Conservation (phyloP, 2,113 vertebrate species). For the Pagrus major region DNA sequence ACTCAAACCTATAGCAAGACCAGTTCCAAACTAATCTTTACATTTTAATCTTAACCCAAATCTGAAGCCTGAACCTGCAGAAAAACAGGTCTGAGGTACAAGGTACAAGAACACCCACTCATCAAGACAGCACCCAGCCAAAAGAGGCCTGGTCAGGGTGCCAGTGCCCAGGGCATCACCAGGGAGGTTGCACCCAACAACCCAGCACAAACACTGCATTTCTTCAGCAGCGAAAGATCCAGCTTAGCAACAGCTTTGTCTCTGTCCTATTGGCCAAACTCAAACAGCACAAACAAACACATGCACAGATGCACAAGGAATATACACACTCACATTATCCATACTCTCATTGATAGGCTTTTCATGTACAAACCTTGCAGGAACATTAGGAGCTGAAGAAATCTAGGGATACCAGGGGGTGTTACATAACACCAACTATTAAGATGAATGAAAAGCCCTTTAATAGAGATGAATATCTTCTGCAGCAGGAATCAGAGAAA, state of each 20-base stretch:
- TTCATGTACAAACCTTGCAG: constrained; percentile 87
- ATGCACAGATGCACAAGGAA: constrained; percentile 28
- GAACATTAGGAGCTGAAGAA: constrained; percentile 82
- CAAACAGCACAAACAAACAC: constrained; percentile 78
- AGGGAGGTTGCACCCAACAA: constrained; percentile 75
- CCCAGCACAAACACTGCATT: constrained; percentile 87
- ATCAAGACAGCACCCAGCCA: constrained; percentile 49
- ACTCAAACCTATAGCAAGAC: not conserved
- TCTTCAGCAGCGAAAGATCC: constrained; percentile 84
- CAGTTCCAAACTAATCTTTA: not conserved
- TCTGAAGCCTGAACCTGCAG: not conserved
- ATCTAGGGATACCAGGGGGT: constrained; percentile 80
- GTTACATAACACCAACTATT: constrained; percentile 80
- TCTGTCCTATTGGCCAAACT: constrained; percentile 69
- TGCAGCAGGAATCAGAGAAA: constrained; percentile 18
- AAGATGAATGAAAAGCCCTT: constrained; percentile 59
- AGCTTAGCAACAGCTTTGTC: constrained; percentile 99
- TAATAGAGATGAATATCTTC: constrained; percentile 65
- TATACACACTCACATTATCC: constrained; percentile 44
- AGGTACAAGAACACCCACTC: not conserved
- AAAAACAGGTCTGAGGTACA: not conserved
- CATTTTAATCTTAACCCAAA: not conserved
- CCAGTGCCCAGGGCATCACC: constrained; percentile 64
- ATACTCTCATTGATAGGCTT: constrained; percentile 59
- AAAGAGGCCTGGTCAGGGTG: constrained; percentile 62